Conservation (phyloP, 2,888 invertebrate genomes). For the Dusona sp. region DNA sequence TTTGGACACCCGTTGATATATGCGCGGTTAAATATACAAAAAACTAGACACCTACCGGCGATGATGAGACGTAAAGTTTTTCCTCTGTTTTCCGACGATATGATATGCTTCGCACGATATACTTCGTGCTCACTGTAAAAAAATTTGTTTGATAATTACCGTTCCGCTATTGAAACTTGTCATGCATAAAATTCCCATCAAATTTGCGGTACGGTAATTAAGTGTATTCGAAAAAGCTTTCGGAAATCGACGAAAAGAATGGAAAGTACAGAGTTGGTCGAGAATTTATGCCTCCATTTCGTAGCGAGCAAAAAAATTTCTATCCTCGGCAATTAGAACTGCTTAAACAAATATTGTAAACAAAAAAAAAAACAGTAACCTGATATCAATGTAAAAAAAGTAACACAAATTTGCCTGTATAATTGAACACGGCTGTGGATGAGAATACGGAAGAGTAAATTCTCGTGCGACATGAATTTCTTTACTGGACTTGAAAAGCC, state of each 20-base stretch:
- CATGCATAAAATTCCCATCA: background rate
- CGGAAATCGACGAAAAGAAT: background rate
- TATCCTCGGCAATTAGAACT: background rate
- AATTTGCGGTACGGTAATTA: background rate
- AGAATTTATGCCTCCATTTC: background rate
- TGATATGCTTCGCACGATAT: background rate
- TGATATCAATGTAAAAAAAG: background rate
- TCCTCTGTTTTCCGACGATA: background rate
- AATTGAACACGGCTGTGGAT: background rate
- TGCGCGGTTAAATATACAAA: conserved; percentile 35
- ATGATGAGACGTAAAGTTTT: background rate
- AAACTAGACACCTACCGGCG: conserved; percentile 31
- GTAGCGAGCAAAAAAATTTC: background rate
- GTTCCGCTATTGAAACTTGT: background rate
- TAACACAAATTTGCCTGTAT: background rate
- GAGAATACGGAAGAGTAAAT: background rate
- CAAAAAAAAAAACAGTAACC: background rate
- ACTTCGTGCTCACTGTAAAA: background rate
- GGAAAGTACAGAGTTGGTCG: background rate
- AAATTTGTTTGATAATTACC: background rate
- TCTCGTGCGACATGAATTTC: background rate
- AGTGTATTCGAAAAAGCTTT: background rate
- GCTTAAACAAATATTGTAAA: background rate
- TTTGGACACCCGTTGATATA: conserved; percentile 43
- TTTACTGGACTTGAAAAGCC: background rate